These are phyloP conservation scores for Epicampocera succincta DNA, from an alignment of 2,888 invertebrate species.

Conservation along the genomic window DNA sequence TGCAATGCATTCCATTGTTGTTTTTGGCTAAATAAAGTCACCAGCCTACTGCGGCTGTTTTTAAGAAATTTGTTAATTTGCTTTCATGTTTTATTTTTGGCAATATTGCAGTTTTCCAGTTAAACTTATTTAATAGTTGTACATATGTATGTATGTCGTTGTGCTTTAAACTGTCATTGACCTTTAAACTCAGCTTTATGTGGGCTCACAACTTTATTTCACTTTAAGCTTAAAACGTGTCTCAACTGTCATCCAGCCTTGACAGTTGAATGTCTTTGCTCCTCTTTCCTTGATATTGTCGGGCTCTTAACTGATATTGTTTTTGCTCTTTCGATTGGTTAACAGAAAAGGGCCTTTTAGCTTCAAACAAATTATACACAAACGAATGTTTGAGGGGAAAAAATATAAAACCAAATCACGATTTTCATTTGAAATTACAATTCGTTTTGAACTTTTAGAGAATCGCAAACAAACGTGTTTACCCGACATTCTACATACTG, in stretches of 20 bases:
- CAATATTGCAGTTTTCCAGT: background rate
- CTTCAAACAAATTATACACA: background rate
- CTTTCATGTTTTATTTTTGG: background rate
- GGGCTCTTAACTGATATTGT: background rate
- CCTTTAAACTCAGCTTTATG: constrained; percentile 60
- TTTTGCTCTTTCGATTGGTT: constrained; percentile 14
- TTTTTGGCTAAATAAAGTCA: too few relatives aligned
- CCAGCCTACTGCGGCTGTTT: too few relatives aligned
- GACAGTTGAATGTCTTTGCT: constrained; percentile 58
- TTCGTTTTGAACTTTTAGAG: background rate
- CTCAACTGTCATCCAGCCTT: constrained; percentile 66
- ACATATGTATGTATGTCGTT: background rate
- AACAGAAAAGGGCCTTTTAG: constrained; percentile 45
- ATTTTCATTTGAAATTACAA: constrained; percentile 48
- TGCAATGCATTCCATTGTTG: too few relatives aligned
- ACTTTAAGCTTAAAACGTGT: constrained; percentile 55
- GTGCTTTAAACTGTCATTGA: constrained; percentile 60
- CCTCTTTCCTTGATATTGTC: constrained; percentile 11
- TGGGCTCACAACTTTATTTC: constrained; percentile 47
- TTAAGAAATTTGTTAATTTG: too few relatives aligned
- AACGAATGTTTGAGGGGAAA: background rate
- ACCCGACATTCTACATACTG: background rate
- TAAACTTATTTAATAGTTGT: background rate
- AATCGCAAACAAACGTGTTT: constrained; percentile 11
- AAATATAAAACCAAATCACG: constrained; percentile 50